A percentile compares a stretch with the other conserved stretches of the same genome.
These are phyloP conservation scores for Conistra vaccinii DNA, from an alignment of 2,888 invertebrate genomes.

Conservation along the genomic window DNA sequence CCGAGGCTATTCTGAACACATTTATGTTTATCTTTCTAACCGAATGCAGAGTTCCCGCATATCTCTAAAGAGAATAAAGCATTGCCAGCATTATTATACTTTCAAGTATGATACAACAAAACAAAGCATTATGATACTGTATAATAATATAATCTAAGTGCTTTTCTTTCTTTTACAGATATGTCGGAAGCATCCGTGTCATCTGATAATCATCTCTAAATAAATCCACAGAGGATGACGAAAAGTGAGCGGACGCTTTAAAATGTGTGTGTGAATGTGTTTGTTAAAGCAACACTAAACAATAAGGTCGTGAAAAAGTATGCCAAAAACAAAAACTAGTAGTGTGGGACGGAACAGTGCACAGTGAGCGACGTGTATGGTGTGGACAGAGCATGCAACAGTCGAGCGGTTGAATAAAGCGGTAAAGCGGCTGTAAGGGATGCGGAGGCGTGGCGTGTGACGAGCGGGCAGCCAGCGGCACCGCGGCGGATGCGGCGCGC, in stretches of 20 bases:
- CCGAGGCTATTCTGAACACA: slow-evolving; percentile 49
- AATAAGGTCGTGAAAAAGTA: slow-evolving; percentile 55
- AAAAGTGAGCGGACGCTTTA: slow-evolving; percentile 50
- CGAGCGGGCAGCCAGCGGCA: slow-evolving; percentile 74
- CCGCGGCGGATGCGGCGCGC: slow-evolving; percentile 86
- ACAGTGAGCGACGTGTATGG: slow-evolving; percentile 42
- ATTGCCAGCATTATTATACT: slow-evolving; percentile 47
- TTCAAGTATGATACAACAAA: slow-evolving; percentile 25
- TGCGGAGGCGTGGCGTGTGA: slow-evolving; percentile 81
- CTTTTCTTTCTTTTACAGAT: slow-evolving; percentile 60
- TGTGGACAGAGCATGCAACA: slow-evolving; percentile 62
- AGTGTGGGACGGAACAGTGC: slow-evolving; percentile 47
- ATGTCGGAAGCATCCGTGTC: slow-evolving; percentile 41
- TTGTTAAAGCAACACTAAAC: slow-evolving; percentile 27
- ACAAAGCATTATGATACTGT: slow-evolving; percentile 27
- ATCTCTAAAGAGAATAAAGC: slow-evolving; percentile 45
- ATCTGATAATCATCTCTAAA: slow-evolving; percentile 39
- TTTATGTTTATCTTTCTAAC: slow-evolving; percentile 60
- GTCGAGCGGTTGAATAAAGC: slow-evolving; percentile 66
- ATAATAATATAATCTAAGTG: slow-evolving; percentile 49
- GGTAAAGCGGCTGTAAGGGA: slow-evolving; percentile 68
- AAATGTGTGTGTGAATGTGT: slow-evolving; percentile 53
- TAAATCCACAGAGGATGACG: slow-evolving; percentile 48
- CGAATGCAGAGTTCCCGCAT: slow-evolving; percentile 48
- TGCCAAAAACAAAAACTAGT: slow-evolving; percentile 61